phyloP scores from a whole-genome alignment of 2,113 vertebrate genomes.

The Albula goreensis region DNA sequence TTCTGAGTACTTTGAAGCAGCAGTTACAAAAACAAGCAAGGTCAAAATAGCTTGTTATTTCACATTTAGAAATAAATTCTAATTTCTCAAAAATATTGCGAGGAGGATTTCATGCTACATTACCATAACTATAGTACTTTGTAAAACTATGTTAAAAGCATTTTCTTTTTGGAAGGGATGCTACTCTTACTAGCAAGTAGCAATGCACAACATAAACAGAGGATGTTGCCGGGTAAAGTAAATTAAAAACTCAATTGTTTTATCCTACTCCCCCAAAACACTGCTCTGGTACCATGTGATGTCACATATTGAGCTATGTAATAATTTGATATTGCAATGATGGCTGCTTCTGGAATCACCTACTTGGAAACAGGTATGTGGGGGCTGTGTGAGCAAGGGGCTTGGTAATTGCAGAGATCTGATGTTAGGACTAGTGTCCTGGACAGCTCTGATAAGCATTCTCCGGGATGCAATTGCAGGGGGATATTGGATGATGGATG shows the following conservation, averaged over 20 bases:
- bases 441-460: slow-evolving; percentile 36
- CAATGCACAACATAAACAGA: no score
- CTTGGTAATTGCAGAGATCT: slow-evolving; percentile 32
- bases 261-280: neutral
- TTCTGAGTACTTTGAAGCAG: no score
- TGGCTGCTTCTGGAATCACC: slow-evolving; percentile 24
- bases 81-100: no score
- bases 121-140: no score
- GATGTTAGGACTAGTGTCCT: slow-evolving; percentile 34
- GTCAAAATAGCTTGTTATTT: no score
- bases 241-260: neutral
- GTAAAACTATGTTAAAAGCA: no score
- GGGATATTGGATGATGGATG: slow-evolving; percentile 14
- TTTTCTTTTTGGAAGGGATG: no score
- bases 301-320: neutral
- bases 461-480: slow-evolving; percentile 28
- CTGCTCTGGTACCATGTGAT: neutral
- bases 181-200: neutral
- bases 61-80: no score
- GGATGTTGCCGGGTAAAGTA: neutral
- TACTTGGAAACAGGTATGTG: slow-evolving; percentile 41
- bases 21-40: no score
- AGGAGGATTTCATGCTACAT: no score
- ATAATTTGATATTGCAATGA: neutral
- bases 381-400: neutral